Percentiles rank a stretch among this genome's conserved stretches.
Conservation (phyloP, 2,888 invertebrate species). For the Spodoptera littoralis region DNA sequence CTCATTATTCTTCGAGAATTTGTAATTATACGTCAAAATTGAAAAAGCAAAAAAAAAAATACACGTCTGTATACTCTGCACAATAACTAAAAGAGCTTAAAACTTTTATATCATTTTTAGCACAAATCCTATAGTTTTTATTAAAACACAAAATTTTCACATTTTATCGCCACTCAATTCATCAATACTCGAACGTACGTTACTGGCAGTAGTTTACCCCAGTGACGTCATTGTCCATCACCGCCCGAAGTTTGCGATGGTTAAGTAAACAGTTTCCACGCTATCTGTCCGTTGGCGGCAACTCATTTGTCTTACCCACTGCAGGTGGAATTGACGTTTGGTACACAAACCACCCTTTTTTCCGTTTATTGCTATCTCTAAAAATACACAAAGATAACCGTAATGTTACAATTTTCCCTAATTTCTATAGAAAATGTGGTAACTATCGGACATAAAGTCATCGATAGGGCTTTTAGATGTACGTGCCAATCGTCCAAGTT, state of each 20-base stretch:
- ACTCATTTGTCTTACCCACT: conserved; percentile 40
- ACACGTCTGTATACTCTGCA: too few relatives aligned
- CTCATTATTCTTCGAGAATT: too few relatives aligned
- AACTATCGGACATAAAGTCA: conserved; percentile 62
- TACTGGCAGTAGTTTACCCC: background rate
- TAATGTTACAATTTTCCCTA: too few relatives aligned
- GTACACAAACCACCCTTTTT: background rate
- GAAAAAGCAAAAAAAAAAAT: too few relatives aligned
- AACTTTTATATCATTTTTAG: too few relatives aligned
- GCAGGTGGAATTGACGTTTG: conserved; percentile 42
- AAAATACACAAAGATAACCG: too few relatives aligned
- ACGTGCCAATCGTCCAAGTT: conserved; percentile 78
- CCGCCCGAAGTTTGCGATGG: conserved; percentile 16
- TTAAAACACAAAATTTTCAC: background rate
- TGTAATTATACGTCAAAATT: too few relatives aligned
- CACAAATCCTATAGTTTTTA: too few relatives aligned
- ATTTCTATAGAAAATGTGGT: conserved; percentile 18
- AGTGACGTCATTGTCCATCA: conserved; percentile 33
- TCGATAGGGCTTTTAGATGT: conserved; percentile 72
- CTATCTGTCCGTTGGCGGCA: conserved; percentile 38
- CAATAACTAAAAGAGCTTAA: too few relatives aligned
- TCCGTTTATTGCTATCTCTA: too few relatives aligned
- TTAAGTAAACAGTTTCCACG: conserved; percentile 28
- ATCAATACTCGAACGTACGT: conserved; percentile 18
- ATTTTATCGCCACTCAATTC: conserved; percentile 15